Evolutionary conservation across 2,888 invertebrate genomes (phyloP).

Genomic region (Lithosia quadra): DNA sequence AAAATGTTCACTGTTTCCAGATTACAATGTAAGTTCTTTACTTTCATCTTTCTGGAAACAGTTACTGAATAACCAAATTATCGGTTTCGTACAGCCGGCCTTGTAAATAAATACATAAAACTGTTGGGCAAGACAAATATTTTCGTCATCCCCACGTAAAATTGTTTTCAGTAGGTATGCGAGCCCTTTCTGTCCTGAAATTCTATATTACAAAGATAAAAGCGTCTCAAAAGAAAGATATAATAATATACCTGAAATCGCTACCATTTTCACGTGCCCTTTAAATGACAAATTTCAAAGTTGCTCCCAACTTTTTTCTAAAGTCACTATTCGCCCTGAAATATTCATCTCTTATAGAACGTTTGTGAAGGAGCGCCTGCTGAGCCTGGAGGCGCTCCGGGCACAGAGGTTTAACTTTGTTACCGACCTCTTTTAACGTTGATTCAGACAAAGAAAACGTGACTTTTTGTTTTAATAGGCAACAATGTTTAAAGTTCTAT

Average conservation of each 20-base stretch:
- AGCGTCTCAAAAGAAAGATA: not conserved
- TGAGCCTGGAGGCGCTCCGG: not conserved
- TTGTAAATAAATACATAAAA: not conserved
- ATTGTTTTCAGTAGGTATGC: not conserved
- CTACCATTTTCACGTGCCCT: not conserved
- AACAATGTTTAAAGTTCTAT: not conserved
- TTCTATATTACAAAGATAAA: conserved; percentile 1
- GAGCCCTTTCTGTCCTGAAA: not conserved
- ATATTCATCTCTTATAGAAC: not conserved
- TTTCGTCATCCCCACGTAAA: conserved; percentile 1
- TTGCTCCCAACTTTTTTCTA: not conserved
- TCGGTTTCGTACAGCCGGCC: not conserved
- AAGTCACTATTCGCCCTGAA: not conserved
- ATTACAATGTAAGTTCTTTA: not conserved
- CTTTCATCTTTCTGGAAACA: too few relatives aligned
- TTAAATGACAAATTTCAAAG: not conserved
- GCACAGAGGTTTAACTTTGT: conserved; percentile 32
- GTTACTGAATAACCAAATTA: not conserved
- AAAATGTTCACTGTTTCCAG: not conserved
- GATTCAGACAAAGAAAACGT: conserved; percentile 25
- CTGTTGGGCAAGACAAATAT: not conserved
- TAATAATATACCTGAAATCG: not conserved
- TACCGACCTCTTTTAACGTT: conserved; percentile 32
- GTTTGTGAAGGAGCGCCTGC: not conserved
- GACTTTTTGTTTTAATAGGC: conserved; percentile 15